Conservation (phyloP, 2,888 invertebrate species). For the Linnaemya tessellans region DNA sequence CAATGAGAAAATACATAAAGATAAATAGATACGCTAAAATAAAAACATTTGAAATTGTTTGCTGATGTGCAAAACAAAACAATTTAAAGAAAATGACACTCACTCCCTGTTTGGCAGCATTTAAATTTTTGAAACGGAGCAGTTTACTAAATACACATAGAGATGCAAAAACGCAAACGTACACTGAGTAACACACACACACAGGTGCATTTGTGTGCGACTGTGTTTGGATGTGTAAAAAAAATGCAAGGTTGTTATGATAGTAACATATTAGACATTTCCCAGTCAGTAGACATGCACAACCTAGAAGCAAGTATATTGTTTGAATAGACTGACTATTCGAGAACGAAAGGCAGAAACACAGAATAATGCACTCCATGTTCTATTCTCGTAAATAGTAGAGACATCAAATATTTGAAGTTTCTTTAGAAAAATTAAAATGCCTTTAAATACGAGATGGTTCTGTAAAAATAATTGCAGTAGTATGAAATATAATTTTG, state of each 20-base stretch:
- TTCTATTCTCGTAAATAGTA: background rate
- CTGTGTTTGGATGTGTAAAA: background rate
- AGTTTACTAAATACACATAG: background rate
- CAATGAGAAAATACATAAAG: background rate
- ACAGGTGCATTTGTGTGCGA: background rate
- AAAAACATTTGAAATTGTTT: constrained; percentile 51
- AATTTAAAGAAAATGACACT: constrained; percentile 60
- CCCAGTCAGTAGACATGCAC: constrained; percentile 2
- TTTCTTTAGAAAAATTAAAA: background rate
- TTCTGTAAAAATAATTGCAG: too few species aligned
- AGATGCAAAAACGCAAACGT: background rate
- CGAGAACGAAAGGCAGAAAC: background rate
- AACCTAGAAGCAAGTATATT: background rate
- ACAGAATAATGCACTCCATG: background rate
- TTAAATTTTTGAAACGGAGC: constrained; percentile 4
- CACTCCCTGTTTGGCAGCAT: constrained; percentile 14
- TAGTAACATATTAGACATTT: constrained; percentile 21
- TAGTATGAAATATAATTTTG: too few species aligned
- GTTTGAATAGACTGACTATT: background rate
- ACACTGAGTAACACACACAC: background rate
- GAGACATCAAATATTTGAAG: background rate
- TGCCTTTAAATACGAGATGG: too few species aligned
- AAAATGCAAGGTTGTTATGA: constrained; percentile 12
- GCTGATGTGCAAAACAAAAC: constrained; percentile 65
- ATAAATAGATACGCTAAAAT: constrained; percentile 9